Base-by-base conservation (phyloP, 2,797 vertebrate genomes). In the Chaetophractus vellerosus region DNA sequence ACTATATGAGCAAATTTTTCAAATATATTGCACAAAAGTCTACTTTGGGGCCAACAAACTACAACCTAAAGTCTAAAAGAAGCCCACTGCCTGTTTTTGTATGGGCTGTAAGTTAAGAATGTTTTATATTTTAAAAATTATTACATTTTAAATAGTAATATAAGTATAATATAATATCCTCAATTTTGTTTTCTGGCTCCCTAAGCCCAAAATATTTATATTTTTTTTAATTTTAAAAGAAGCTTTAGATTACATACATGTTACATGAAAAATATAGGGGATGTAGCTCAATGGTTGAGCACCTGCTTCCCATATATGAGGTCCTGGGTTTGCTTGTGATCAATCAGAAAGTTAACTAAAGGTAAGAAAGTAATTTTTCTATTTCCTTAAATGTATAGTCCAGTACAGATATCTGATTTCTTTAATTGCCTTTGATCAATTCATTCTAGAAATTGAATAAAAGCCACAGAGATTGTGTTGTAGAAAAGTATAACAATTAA, bases 351-450 rank as follows among this genome's bases (percentile, higher is more conserved):
- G 8, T 92, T 89, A 93, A 66, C 71, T 66, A 5, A 89, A 89
- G 61, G 55, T 75, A 86, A 79, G 61, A 79, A 90, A 78, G 59
- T 48, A 68, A 50, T 84, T 94, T 94, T 93, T 89, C 50, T 74
- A 5, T 87, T 28, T 81, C 63, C 14, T 21, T 14, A 85, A 91
- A 94, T 85, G 78, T 55, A 57, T 66, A 83, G 24, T 15, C 31
- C 55, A 61, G n/a, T 59, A 14, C 57, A 84, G 75, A 82, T 96
- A 93, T 95, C 88, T 95, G 74, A 64, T 93, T 95, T 87, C 33
- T 85, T 93, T 96, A 88, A 94, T 83, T 63, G 89, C 33, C 45
- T 85, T 88, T 26, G 64, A 28, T 84, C 72, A 96, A 61, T 93
- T 96, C 38, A 75, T 57, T 66, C 57, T 82, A 76, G 88, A 85